Evolutionary conservation across 2,888 invertebrate genomes (phyloP).

Genomic region (Lithodes maja): DNA sequence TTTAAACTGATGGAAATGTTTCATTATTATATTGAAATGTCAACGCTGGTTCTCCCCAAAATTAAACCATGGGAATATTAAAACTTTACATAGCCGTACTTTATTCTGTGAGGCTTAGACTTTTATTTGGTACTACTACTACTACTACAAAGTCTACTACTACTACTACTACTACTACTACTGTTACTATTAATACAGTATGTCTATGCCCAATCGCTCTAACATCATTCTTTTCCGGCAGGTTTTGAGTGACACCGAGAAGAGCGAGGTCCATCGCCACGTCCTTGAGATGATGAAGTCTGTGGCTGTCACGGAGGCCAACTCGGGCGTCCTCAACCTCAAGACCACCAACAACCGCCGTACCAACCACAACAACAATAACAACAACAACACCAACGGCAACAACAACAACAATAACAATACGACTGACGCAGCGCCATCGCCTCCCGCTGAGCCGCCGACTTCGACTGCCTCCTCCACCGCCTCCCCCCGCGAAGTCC

Average conservation of each 20-base stretch:
- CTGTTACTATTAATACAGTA: not conserved
- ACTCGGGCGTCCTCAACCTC: constrained; percentile 69
- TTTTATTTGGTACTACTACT: not conserved
- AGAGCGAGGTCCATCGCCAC: constrained; percentile 68
- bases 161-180: constrained; percentile 16
- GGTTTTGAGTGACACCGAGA: constrained; percentile 68
- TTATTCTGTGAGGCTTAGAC: not conserved
- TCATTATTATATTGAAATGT: too few species aligned
- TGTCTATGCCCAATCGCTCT: not conserved
- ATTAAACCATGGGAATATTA: too few species aligned
- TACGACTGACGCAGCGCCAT: constrained; percentile 4
- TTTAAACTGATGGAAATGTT: too few species aligned
- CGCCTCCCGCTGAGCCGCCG: not conserved
- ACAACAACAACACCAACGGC: constrained; percentile 52
- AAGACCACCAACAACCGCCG: constrained; percentile 50
- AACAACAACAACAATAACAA: constrained; percentile 22
- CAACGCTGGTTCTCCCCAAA: too few species aligned
- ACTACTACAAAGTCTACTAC: not conserved
- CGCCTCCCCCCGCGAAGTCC: constrained; percentile 42
- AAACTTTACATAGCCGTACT: too few species aligned
- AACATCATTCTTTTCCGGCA: not conserved
- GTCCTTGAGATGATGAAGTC: constrained; percentile 71
- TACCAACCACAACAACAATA: constrained; percentile 44
- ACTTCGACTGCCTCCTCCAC: not conserved
- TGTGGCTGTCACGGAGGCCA: constrained; percentile 69